Base-by-base conservation (phyloP, 2,113 vertebrate species). In the Cichladusa arquata region DNA sequence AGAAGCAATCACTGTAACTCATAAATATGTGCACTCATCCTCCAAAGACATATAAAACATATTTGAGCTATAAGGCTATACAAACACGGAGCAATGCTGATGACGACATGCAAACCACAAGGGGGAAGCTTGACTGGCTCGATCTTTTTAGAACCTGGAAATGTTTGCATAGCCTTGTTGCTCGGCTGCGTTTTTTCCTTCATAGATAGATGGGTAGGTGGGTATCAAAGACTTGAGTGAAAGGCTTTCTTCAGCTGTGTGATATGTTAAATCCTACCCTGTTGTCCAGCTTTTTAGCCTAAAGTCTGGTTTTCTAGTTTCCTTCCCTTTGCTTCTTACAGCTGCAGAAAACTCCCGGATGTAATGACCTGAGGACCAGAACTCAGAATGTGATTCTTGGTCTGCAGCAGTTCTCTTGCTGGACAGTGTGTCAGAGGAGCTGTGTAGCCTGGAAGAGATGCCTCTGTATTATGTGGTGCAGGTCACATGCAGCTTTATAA, bases 61-160 rank as follows among this genome's bases (percentile, higher is more conserved):
- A 86, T 97, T 97, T 97, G 96, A 97, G 90, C 86, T 96, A 44
- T 94, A 94, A 95, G 94, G 78, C 91, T 97, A 12, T 95, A 88
- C 95, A 97, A 97, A 97, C 94, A 97, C 2, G 2, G 61, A 94
- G 90, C 77, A 70, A 38, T 95, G 92, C 78, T 89, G 96, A 73
- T 94, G 94, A 94, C 33, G 92, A 94, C 93, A 97, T 36, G 71
- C 82, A 95, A 88, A 91, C 92, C 95, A 92, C 93, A 62, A 48
- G 93, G 77, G 95, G 61, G 81, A 95, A 91, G 77, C 80, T 86
- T 79, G 91, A 85, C 79, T 96, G 94, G 73, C 86, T 94, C 9
- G 2, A 28, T 93, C 82, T 61, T 83, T 95, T 95, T 84, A 96
- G 94, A 96, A 87, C 83, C 73, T 96, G 90, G 77, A 95, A 95